Conservation (phyloP, 2,113 vertebrate genomes). For the Tauraco erythrolophus region DNA sequence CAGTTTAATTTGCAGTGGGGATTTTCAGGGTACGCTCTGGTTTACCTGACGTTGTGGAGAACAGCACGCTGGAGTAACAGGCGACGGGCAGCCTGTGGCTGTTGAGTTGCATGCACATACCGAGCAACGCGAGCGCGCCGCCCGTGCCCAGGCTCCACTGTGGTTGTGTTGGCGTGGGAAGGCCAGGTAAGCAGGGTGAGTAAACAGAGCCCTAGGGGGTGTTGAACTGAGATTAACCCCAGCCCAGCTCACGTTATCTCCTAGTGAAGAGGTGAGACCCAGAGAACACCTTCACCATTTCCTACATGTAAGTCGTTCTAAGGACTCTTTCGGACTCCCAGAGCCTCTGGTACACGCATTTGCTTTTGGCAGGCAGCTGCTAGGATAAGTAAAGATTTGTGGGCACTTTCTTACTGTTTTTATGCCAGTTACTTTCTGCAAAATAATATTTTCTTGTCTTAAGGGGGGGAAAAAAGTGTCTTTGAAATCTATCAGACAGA, state of each 20-base stretch:
- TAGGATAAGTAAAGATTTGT: neutral
- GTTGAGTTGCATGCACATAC: accelerated
- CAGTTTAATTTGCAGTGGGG: neutral
- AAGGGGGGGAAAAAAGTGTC: neutral
- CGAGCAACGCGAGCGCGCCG: neutral
- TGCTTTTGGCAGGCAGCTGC: neutral
- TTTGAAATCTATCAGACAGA: neutral
- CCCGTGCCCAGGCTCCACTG: accelerated
- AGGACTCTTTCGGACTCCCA: neutral
- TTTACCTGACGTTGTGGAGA: neutral
- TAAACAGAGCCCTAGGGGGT: neutral
- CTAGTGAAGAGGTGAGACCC: neutral
- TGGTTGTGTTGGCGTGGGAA: neutral
- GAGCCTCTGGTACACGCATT: accelerated
- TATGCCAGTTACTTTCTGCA: neutral
- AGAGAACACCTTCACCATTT: neutral
- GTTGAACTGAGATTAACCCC: neutral
- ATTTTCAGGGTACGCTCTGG: neutral
- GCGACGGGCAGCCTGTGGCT: neutral
- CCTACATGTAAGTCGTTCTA: accelerated
- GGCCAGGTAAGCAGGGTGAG: neutral
- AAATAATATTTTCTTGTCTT: neutral
- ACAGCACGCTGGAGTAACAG: neutral
- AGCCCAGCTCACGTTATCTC: neutral
- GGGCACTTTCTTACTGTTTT: neutral